Evolutionary conservation across 2,797 vertebrate species (phyloP), one percentile per base, ranked within the genome.

Genomic region (Helostoma temminkii): DNA sequence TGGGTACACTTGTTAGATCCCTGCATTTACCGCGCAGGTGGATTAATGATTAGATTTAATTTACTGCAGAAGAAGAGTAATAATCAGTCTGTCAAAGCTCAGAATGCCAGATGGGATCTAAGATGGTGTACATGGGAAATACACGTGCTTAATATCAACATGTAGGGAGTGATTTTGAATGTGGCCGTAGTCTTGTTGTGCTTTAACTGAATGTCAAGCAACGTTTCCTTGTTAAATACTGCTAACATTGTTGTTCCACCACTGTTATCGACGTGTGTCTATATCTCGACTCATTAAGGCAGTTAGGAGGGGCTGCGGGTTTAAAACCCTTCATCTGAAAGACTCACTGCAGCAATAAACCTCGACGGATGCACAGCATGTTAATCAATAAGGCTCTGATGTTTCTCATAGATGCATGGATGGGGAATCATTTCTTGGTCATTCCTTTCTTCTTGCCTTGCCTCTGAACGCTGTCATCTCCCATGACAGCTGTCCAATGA

Each of bases 301-400:
- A 49, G 56, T 49, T 54, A 43, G 37, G 61, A 69, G 36, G 57
- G 66, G 74, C 63, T 32, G 53, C 64, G 25, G 63, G 34, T 66
- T 90, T 80, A 77, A 82, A 85, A 61, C 62, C 64, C 80, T 86
- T 92, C 82, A 88, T 86, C 80, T 65, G 15, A 76, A 79, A 80
- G 80, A 65, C 66, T 88, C 25, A 1, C 55, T 48, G 61, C 63
- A 43, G 65, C 39, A 74, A 60, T 59, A 65, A 81, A 74, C 68
- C 66, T 66, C 9, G 19, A 47, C 2, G 5, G 62, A 78, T 61
- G 68, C 74, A 28, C 32, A 8, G 66, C 76, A 58, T 81, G 82
- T 80, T 82, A 87, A 93, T 91, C 82, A 58, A 84, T 85, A 41
- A n/a, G 37, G n/a, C 78, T 83, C 71, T 82, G 69, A 80, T 80